These are phyloP conservation scores for Dipodomys ordii DNA, from an alignment of 2,113 vertebrate species.

Conservation along the genomic window DNA sequence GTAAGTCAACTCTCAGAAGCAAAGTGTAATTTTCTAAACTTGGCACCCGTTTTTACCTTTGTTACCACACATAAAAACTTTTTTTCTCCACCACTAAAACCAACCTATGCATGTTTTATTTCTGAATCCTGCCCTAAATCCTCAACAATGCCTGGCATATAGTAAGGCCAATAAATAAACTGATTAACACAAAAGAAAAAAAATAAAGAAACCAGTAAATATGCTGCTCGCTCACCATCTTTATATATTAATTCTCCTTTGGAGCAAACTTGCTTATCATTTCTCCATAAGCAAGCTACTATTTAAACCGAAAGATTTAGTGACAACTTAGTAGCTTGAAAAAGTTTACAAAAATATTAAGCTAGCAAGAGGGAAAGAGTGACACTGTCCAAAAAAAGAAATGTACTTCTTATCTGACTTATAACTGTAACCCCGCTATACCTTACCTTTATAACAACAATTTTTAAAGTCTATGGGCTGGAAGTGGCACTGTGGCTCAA, in stretches of 20 bases:
- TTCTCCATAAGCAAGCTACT: conserved; percentile 44
- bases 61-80: neutral
- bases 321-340: neutral
- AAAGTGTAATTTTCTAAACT: neutral
- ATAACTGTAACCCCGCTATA: too few relatives aligned
- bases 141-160: neutral
- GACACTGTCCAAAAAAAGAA: too few relatives aligned
- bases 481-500: too few relatives aligned
- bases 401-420: too few relatives aligned
- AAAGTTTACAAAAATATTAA: conserved; percentile 20
- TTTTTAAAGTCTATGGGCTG: too few relatives aligned
- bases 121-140: neutral
- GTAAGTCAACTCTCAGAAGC: neutral
- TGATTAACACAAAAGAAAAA: conserved; percentile 50
- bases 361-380: neutral
- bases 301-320: neutral
- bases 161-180: neutral
- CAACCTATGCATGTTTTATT: neutral
- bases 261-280: neutral
- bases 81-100: neutral
- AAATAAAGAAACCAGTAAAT: neutral
- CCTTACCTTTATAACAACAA: too few relatives aligned
- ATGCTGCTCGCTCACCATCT: neutral
- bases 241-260: neutral
- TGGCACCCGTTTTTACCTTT: neutral